These are phyloP conservation scores for Chymomyza fuscimana DNA, from an alignment of 2,888 invertebrate genomes.

Conservation along the genomic window DNA sequence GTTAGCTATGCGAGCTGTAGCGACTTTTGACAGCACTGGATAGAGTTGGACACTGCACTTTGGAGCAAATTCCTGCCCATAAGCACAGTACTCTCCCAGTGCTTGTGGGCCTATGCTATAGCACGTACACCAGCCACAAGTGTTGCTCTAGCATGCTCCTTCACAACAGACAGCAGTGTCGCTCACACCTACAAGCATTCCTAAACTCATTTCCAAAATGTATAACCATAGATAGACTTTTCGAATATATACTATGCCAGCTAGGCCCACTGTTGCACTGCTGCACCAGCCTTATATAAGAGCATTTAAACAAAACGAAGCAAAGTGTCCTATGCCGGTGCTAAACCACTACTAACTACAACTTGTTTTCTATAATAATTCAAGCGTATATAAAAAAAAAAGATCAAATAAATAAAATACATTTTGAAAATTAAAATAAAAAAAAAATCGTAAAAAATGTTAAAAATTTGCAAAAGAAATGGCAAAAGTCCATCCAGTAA, in stretches of 20 bases:
- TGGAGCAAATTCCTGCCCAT: slow-evolving; percentile 15
- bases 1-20: background rate
- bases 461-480: slow-evolving; percentile 48
- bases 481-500: slow-evolving; percentile 67
- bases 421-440: slow-evolving; percentile 13
- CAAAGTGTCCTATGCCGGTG: slow-evolving; percentile 79
- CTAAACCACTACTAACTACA: slow-evolving; percentile 71
- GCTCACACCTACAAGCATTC: slow-evolving; percentile 59
- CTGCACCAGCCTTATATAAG: slow-evolving; percentile 1
- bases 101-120: slow-evolving; percentile 19
- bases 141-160: slow-evolving; percentile 9
- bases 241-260: slow-evolving; percentile 12
- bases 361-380: slow-evolving; percentile 51
- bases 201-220: slow-evolving; percentile 70
- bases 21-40: slow-evolving; percentile 15
- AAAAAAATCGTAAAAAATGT: slow-evolving; percentile 36
- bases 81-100: slow-evolving; percentile 65
- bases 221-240: slow-evolving; percentile 52
- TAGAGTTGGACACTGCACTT: slow-evolving; percentile 15
- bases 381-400: slow-evolving; percentile 46
- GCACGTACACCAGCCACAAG: slow-evolving; percentile 51
- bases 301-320: slow-evolving; percentile 65
- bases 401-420: slow-evolving; percentile 27
- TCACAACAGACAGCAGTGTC: background rate
- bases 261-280: background rate